A percentile compares a stretch with the other conserved stretches of the same genome.
These are phyloP conservation scores for Microplitis mediator DNA, from an alignment of 1,140 invertebrate species.

Conservation along the genomic window DNA sequence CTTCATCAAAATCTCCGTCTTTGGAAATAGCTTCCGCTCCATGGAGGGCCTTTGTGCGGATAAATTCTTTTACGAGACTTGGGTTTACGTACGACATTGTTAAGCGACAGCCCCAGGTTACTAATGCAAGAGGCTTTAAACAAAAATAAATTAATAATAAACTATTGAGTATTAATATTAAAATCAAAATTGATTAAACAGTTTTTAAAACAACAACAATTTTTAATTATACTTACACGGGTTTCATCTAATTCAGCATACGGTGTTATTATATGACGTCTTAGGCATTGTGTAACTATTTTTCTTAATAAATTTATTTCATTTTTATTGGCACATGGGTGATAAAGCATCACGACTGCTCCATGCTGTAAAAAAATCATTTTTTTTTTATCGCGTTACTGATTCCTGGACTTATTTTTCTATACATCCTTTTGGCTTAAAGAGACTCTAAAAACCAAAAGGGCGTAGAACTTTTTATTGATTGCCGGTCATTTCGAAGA, in stretches of 20 bases:
- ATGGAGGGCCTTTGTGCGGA: conserved; percentile 68
- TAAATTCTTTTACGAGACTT: conserved; percentile 67
- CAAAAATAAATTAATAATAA: neutral
- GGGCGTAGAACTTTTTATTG: conserved; percentile 7
- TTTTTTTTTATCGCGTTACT: too few relatives aligned
- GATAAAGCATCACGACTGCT: conserved; percentile 82
- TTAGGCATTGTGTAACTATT: conserved; percentile 74
- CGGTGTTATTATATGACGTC: conserved; percentile 82
- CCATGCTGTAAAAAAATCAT: conserved; percentile 70
- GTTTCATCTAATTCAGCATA: conserved; percentile 68
- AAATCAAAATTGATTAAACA: too few relatives aligned
- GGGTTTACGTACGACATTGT: conserved; percentile 75
- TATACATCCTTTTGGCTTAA: too few relatives aligned
- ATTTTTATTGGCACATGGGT: conserved; percentile 79
- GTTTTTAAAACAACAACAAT: neutral
- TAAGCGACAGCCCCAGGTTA: conserved; percentile 78
- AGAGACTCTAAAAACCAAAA: too few relatives aligned
- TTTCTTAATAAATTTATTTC: conserved; percentile 70
- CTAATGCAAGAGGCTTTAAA: conserved; percentile 71
- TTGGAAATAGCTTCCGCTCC: conserved; percentile 69
- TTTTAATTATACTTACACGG: conserved; percentile 62
- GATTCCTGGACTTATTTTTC: too few relatives aligned
- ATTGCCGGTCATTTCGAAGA: too few relatives aligned
- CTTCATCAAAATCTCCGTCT: conserved; percentile 69
- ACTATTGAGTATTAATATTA: too few relatives aligned